A percentile compares a stretch with the other conserved stretches of the same genome.
These are phyloP conservation scores for Philopotamus ludificatus DNA, from an alignment of 1,140 invertebrate species.

Conservation along the genomic window DNA sequence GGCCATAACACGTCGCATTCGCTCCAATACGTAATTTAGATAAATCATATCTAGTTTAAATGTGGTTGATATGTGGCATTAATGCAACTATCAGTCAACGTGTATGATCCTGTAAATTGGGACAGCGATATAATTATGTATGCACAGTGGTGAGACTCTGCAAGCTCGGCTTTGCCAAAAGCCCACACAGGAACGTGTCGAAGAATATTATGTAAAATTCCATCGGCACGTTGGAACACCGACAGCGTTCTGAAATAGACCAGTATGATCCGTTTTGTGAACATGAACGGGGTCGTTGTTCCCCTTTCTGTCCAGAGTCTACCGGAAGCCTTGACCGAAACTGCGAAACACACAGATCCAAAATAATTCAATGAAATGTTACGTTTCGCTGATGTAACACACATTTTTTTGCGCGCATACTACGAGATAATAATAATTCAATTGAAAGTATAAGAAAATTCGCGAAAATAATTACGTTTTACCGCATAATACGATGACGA, in stretches of 20 bases:
- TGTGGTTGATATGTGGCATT: too few species aligned
- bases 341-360: neutral
- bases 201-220: slow-evolving; percentile 14
- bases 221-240: neutral
- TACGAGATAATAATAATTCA: too few species aligned
- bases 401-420: too few species aligned
- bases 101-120: neutral
- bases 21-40: too few species aligned
- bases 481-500: too few species aligned
- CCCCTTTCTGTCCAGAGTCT: slow-evolving; percentile 2
- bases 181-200: neutral
- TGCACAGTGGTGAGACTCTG: neutral
- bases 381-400: too few species aligned
- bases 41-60: too few species aligned
- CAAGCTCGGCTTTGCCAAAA: neutral
- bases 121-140: neutral
- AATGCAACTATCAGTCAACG: too few species aligned
- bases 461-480: too few species aligned
- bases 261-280: neutral
- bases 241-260: slow-evolving; percentile 4
- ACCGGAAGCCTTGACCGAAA: slow-evolving; percentile 26
- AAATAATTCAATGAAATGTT: too few species aligned
- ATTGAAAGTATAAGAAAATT: too few species aligned
- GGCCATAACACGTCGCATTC: too few species aligned
- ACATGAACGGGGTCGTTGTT: slow-evolving; percentile 9